phyloP scores from a whole-genome alignment of 53 echinoderm and acorn worm species.

The Antedon mediterranea region DNA sequence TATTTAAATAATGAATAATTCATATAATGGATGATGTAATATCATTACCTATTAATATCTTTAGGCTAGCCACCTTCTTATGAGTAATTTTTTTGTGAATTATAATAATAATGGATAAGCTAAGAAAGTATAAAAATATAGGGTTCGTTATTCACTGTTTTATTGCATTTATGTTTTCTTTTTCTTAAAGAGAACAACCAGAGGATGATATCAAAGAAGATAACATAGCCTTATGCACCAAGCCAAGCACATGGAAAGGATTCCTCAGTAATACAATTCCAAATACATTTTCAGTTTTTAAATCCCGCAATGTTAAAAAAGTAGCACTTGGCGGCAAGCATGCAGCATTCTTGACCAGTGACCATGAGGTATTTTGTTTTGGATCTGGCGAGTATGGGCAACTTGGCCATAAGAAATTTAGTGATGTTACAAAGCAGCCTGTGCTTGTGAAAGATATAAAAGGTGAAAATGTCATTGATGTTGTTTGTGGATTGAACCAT shows the following conservation, averaged over 20 bases:
- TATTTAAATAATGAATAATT: too few species aligned
- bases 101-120: too few species aligned
- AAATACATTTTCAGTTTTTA: conserved; percentile 46
- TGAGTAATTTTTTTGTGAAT: too few species aligned
- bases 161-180: background rate
- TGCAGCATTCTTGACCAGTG: conserved; percentile 67
- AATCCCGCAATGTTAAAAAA: conserved; percentile 72
- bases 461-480: conserved; percentile 89
- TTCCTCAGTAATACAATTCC: conserved; percentile 73
- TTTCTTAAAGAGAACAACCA: conserved; percentile 27
- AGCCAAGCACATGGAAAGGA: conserved; percentile 79
- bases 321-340: conserved; percentile 81
- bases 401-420: conserved; percentile 84
- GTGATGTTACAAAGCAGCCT: conserved; percentile 79
- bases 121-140: too few species aligned
- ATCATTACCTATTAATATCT: too few species aligned
- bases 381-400: conserved; percentile 82
- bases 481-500: conserved; percentile 86
- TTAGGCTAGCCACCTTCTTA: too few species aligned
- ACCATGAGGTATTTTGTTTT: conserved; percentile 67
- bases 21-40: too few species aligned
- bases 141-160: too few species aligned
- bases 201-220: conserved; percentile 28
- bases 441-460: conserved; percentile 73
- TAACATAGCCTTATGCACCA: conserved; percentile 35